Base-by-base conservation (phyloP, 2,888 invertebrate genomes). In the Apamea sordens region DNA sequence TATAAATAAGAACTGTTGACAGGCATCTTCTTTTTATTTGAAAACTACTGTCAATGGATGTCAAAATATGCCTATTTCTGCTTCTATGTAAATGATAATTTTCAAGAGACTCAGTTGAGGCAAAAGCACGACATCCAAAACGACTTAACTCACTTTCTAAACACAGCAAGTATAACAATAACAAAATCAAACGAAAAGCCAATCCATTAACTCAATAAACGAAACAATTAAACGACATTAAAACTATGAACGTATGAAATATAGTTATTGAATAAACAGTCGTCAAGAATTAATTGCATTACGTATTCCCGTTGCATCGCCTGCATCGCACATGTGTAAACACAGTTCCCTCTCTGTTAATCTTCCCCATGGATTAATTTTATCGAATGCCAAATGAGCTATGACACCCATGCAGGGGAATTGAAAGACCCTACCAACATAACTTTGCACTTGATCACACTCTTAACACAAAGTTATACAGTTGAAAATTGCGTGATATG, bases 301-400 rank as follows among this genome's bases (percentile, higher is more conserved):
- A 94, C 92, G 92, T 92, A 91, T 92, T 92, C 91, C 86, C 88
- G 83, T 73, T 84, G 86, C 86, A 77, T 78, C 79, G 86, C 80
- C 81, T 87, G 92, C 91, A 89, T 88, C 83, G 90, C 85, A 94
- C 94, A 94, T 95, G 95, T 94, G 95, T 94, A 95, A 94, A 95
- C 93, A 95, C 89, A 83, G 88, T 88, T 90, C 93, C 93, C 93
- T 92, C 91, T 90, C 91, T 90, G 91, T 92, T 93, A 93, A 94
- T 94, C 94, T 94, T 93, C 95, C 94, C 92, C 91, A 90, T 90
- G 94, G 96, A 96, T 96, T 96, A 95, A 96, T 96, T 95, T 94
- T 94, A 96, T 96, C 94, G 96, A 96, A 96, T 96, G 94, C 93
- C 94, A 96, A 97, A 97, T 96, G 96, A 96, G 96, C 94, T 95